Conservation (phyloP, 2,888 invertebrate species). For the Meandrusa payeni region DNA sequence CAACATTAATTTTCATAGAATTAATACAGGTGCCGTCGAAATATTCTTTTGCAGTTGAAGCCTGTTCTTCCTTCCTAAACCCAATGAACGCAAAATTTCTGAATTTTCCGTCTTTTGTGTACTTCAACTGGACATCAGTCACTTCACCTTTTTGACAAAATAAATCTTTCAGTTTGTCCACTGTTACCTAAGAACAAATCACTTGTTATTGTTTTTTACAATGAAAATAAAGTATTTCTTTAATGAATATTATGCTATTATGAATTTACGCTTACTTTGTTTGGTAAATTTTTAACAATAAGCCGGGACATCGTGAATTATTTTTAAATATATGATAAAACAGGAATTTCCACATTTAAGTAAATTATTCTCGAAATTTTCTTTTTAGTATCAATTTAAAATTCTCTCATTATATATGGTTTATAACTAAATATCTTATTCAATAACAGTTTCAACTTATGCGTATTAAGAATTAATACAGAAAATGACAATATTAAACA, state of each 20-base stretch:
- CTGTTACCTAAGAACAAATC: conserved; percentile 84
- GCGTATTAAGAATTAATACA: too few species aligned
- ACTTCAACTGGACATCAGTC: conserved; percentile 97
- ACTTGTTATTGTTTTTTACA: conserved; percentile 11
- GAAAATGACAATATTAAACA: too few species aligned
- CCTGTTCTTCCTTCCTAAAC: conserved; percentile 90
- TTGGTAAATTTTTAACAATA: conserved; percentile 94
- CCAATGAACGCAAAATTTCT: conserved; percentile 97
- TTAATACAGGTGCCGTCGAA: conserved; percentile 93
- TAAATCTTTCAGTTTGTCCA: conserved; percentile 86
- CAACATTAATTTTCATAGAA: conserved; percentile 90
- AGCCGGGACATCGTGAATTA: conserved; percentile 86
- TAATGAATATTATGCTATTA: too few species aligned
- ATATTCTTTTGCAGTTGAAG: conserved; percentile 86
- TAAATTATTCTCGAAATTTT: too few species aligned
- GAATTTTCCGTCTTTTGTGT: conserved; percentile 94
- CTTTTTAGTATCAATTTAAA: too few species aligned
- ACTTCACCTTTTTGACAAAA: conserved; percentile 92
- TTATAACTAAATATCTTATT: too few species aligned
- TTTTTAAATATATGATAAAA: too few species aligned
- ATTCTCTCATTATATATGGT: too few species aligned
- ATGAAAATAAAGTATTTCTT: too few species aligned
- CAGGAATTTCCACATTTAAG: too few species aligned
- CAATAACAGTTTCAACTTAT: too few species aligned
- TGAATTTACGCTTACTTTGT: conserved; percentile 90